A percentile compares a stretch with the other conserved stretches of the same genome.
These are phyloP conservation scores for Heliconius eleuchia DNA, from an alignment of 1,140 invertebrate genomes.

Conservation along the genomic window DNA sequence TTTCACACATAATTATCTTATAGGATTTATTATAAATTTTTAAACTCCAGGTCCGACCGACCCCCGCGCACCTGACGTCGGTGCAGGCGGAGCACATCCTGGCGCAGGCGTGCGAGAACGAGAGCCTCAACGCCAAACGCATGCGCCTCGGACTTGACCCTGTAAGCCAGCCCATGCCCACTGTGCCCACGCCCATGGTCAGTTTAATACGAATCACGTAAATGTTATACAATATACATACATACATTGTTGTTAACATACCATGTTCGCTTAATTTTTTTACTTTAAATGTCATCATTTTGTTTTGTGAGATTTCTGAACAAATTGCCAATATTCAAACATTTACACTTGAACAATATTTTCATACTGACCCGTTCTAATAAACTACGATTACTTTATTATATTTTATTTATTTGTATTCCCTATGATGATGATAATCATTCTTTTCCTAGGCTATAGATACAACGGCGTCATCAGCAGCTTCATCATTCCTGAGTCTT, in stretches of 20 bases:
- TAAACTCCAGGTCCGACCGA: slow-evolving; percentile 89
- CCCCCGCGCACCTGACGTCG: slow-evolving; percentile 96
- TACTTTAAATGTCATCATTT: background rate
- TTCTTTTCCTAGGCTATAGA: slow-evolving; percentile 66
- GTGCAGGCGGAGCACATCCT: slow-evolving; percentile 97
- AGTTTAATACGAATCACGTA: slow-evolving; percentile 34
- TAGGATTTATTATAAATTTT: background rate
- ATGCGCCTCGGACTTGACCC: slow-evolving; percentile 97
- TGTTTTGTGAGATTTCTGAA: too few species aligned
- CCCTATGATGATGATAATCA: background rate
- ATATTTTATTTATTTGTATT: background rate
- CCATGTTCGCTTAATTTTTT: background rate
- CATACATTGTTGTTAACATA: background rate
- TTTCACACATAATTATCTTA: too few species aligned
- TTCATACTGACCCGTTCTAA: slow-evolving; percentile 2
- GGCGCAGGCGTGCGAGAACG: slow-evolving; percentile 97
- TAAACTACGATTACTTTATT: background rate
- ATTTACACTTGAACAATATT: background rate
- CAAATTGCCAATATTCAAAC: too few species aligned
- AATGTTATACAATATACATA: slow-evolving; percentile 1
- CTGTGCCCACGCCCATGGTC: slow-evolving; percentile 76
- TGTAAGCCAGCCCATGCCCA: slow-evolving; percentile 83
- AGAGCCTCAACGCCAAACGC: slow-evolving; percentile 97
- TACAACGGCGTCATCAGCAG: slow-evolving; percentile 63
- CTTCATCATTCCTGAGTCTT: slow-evolving; percentile 74